phyloP scores from a whole-genome alignment of 2,888 invertebrate species.

The Oscheius sp. region DNA sequence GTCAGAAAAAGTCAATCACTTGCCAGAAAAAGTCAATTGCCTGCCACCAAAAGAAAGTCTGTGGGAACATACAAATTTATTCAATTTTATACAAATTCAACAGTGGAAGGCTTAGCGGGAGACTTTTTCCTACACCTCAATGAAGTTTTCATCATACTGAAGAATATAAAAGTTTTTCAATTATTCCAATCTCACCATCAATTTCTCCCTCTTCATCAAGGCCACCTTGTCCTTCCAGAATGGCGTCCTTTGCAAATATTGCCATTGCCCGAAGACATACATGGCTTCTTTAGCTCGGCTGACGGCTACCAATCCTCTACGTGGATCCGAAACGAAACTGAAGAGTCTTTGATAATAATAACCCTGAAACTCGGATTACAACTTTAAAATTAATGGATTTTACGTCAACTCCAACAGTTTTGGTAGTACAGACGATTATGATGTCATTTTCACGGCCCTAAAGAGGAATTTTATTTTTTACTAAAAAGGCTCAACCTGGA shows the following conservation, averaged over 20 bases:
- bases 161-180: no score
- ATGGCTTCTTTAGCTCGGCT: neutral
- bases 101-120: no score
- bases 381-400: neutral
- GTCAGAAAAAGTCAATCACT: no score
- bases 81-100: no score
- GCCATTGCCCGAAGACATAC: slow-evolving; percentile 11
- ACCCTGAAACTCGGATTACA: neutral
- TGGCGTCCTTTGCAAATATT: neutral
- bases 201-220: no score
- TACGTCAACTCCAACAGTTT: neutral
- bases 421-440: neutral
- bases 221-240: neutral
- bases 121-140: no score
- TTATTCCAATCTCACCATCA: no score
- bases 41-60: no score
- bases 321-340: neutral
- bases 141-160: no score
- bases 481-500: neutral
- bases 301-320: neutral
- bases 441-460: neutral
- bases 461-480: no score
- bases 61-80: no score
- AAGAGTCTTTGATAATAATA: neutral
- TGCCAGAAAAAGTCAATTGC: no score